Conservation (phyloP, 1,140 invertebrate species). For the Acromyrmex heyeri region DNA sequence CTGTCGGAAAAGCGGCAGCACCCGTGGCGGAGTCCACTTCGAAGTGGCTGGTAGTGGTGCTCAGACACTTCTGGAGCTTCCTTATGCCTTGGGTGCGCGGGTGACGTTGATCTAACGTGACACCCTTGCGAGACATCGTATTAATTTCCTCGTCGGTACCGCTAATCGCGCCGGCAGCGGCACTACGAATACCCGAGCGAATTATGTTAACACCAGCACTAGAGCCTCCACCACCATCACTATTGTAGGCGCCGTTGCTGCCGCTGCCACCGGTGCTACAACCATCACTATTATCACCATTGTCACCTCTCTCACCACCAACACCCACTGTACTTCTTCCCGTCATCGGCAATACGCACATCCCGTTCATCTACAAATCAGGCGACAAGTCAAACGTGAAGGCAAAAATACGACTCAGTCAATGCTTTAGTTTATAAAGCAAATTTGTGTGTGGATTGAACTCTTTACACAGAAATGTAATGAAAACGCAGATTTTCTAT, state of each 20-base stretch:
- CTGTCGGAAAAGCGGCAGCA: conserved; percentile 80
- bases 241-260: conserved; percentile 81
- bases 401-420: conserved; percentile 32
- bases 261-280: conserved; percentile 75
- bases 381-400: conserved; percentile 70
- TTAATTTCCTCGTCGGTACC: conserved; percentile 68
- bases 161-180: conserved; percentile 68
- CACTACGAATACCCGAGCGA: conserved; percentile 69
- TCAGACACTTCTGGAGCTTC: conserved; percentile 95
- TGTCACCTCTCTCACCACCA: conserved; percentile 79
- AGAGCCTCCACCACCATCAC: conserved; percentile 82
- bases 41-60: conserved; percentile 91
- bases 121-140: conserved; percentile 77
- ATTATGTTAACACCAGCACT: conserved; percentile 75
- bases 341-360: conserved; percentile 90
- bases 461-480: conserved; percentile 10
- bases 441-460: conserved; percentile 32
- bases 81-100: conserved; percentile 96
- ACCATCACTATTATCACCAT: conserved; percentile 81
- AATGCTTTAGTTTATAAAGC: conserved; percentile 35
- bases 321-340: conserved; percentile 81
- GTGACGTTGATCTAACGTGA: conserved; percentile 85
- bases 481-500: conserved; percentile 4
- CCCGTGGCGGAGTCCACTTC: conserved; percentile 87
- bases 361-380: conserved; percentile 92